These are phyloP conservation scores for Spondyliosoma cantharus DNA, from an alignment of 2,797 vertebrate species.

Conservation along the genomic window DNA sequence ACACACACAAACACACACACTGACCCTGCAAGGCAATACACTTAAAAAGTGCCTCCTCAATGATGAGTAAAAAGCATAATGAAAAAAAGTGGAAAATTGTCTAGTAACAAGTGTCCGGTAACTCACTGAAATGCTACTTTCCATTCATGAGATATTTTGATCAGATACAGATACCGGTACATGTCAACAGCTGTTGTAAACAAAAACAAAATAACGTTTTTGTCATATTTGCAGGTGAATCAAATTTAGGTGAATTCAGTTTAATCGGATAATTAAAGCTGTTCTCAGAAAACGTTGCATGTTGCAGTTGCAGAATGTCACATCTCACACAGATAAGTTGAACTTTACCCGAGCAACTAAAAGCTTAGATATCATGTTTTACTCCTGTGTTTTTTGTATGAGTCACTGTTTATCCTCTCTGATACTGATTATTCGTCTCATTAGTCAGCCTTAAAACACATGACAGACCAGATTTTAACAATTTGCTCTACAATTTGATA, in stretches of 20 bases:
- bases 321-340: neutral
- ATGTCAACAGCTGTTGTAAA: neutral
- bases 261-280: neutral
- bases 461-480: no score
- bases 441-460: neutral
- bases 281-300: neutral
- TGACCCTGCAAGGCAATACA: neutral
- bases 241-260: neutral
- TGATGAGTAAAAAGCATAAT: no score
- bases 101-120: no score
- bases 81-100: no score
- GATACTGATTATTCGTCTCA: neutral
- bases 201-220: no score
- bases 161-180: neutral
- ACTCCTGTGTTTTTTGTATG: no score
- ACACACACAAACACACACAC: constrained; percentile 28
- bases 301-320: neutral
- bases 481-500: neutral
- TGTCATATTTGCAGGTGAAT: neutral
- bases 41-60: no score
- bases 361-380: no score
- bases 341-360: neutral
- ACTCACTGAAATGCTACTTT: no score
- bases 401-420: neutral
- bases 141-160: no score